phyloP scores from a whole-genome alignment of 2,113 vertebrate genomes.

The Atrichornis clamosus region DNA sequence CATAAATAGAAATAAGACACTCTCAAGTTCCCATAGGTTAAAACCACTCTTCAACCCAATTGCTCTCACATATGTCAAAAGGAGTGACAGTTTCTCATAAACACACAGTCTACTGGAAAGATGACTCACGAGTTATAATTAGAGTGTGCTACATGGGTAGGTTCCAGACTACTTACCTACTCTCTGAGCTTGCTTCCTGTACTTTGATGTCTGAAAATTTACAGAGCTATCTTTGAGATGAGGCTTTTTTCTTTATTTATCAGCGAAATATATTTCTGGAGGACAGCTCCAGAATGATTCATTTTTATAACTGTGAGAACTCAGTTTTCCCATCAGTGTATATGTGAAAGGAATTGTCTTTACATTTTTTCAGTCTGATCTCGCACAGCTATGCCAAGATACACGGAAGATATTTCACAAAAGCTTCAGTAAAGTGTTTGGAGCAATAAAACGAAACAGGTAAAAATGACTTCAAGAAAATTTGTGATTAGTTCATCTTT shows the following conservation, averaged over 20 bases:
- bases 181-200: not conserved
- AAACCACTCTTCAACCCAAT: not conserved
- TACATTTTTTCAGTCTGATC: not conserved
- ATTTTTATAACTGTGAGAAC: not conserved
- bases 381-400: not conserved
- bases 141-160: not conserved
- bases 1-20: not conserved
- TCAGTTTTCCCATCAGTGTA: not conserved
- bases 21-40: not conserved
- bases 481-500: not conserved
- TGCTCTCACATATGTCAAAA: not conserved
- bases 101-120: not conserved
- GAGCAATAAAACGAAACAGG: not conserved
- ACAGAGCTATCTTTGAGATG: not conserved
- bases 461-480: not conserved
- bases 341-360: not conserved
- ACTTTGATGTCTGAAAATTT: not conserved
- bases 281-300: not conserved
- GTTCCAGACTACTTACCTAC: not conserved
- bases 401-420: not conserved
- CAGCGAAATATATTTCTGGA: not conserved
- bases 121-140: constrained; percentile 9
- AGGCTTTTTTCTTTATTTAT: not conserved
- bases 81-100: constrained; percentile 1
- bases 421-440: not conserved